Conservation (phyloP, 64 coral and sea anemone species). For the Stylophora pistillata region DNA sequence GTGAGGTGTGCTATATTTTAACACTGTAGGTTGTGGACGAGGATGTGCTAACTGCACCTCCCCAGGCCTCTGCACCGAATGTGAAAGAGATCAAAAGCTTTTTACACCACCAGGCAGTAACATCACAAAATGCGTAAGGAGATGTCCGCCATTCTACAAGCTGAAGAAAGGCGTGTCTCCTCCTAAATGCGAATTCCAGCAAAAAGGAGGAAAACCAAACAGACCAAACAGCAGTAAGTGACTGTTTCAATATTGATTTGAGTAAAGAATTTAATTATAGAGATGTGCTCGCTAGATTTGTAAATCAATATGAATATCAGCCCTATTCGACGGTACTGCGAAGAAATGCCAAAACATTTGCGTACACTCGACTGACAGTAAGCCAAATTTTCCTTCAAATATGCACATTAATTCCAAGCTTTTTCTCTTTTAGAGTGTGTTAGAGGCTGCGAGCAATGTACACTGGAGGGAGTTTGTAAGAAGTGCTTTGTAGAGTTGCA, state of each 20-base stretch:
- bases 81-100: neutral
- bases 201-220: neutral
- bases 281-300: no score
- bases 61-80: neutral
- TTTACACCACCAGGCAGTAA: neutral
- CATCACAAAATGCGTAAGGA: neutral
- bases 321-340: no score
- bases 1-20: neutral
- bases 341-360: neutral
- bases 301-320: no score
- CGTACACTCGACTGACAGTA: no score
- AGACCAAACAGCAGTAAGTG: conserved; percentile 4
- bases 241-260: neutral
- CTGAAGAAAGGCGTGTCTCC: neutral
- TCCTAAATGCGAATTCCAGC: neutral
- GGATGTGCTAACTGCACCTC: neutral
- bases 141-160: neutral
- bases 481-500: neutral
- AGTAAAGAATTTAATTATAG: neutral
- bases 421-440: neutral
- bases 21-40: neutral
- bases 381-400: neutral
- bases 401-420: neutral
- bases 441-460: neutral
- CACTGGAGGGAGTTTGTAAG: neutral